Evolutionary conservation across 2,113 vertebrate genomes (phyloP).

Genomic region (Notarius lentiginosus): DNA sequence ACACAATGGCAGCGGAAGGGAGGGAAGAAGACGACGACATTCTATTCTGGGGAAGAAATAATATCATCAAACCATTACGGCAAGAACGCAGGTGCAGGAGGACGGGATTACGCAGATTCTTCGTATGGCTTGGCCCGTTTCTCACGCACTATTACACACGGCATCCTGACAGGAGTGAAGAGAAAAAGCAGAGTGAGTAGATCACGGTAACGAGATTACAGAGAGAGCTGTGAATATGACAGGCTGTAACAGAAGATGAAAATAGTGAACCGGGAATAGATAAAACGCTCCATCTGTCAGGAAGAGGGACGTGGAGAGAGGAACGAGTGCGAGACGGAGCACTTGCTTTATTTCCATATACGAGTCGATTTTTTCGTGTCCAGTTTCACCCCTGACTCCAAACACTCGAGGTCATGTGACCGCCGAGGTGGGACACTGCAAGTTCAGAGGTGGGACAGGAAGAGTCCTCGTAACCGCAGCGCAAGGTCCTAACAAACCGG

Average conservation of each 20-base stretch:
- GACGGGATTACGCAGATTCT: conserved; percentile 62
- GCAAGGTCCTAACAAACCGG: not conserved
- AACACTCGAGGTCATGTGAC: not conserved
- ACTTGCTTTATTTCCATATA: not conserved
- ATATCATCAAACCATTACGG: conserved; percentile 75
- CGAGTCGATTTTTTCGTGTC: not conserved
- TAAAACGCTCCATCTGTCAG: not conserved
- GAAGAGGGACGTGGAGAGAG: not conserved
- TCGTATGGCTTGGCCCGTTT: conserved; percentile 22
- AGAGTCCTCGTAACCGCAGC: not conserved
- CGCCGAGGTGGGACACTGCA: not conserved
- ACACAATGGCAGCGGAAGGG: conserved; percentile 41
- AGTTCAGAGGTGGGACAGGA: too few relatives aligned
- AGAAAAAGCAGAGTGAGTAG: conserved; percentile 35
- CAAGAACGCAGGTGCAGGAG: conserved; percentile 68
- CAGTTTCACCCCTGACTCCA: not conserved
- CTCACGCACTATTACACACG: conserved; percentile 17
- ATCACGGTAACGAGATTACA: conserved; percentile 52
- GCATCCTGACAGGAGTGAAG: not conserved
- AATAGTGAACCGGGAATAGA: not conserved
- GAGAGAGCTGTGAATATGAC: not conserved
- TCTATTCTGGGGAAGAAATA: conserved; percentile 62
- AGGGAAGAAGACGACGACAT: too few relatives aligned
- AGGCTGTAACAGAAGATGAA: not conserved
- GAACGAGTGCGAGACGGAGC: not conserved